phyloP scores from a whole-genome alignment of 2,113 vertebrate species.

The Istiophorus platypterus region DNA sequence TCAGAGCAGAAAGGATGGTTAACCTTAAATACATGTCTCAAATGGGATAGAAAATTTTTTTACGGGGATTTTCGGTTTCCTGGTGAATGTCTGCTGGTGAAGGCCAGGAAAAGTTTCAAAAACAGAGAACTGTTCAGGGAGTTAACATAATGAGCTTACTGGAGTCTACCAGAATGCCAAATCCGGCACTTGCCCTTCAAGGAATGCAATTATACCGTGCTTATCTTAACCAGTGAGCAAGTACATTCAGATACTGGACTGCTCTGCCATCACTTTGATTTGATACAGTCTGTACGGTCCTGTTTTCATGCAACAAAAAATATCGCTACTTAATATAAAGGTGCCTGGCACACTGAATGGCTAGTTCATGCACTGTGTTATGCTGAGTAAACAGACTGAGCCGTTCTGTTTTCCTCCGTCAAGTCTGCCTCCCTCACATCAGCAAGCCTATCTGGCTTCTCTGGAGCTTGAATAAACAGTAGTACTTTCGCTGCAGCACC shows the following conservation, averaged over 20 bases:
- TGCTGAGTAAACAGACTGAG: constrained; percentile 47
- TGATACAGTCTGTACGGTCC: neutral
- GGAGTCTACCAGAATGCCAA: neutral
- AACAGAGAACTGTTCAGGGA: neutral
- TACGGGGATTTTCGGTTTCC: neutral
- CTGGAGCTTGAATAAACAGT: constrained; percentile 68
- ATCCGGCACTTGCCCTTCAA: neutral
- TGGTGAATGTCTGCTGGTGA: neutral
- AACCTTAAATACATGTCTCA: constrained; percentile 11
- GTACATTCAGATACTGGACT: neutral
- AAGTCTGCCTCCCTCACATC: constrained; percentile 29
- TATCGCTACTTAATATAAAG: neutral
- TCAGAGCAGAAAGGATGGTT: constrained; percentile 49
- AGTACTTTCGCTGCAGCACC: constrained; percentile 10
- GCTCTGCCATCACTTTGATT: neutral
- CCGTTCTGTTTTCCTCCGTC: neutral
- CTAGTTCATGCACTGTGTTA: constrained; percentile 5
- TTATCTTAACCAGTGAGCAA: neutral
- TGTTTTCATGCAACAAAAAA: neutral
- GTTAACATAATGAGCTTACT: neutral
- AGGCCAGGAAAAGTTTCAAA: neutral
- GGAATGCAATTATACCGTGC: neutral
- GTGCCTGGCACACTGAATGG: neutral
- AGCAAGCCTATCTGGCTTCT: constrained; percentile 43
- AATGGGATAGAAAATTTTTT: neutral